These are phyloP conservation scores for Pygocentrus nattereri DNA, from an alignment of 2,797 vertebrate genomes.

Conservation along the genomic window DNA sequence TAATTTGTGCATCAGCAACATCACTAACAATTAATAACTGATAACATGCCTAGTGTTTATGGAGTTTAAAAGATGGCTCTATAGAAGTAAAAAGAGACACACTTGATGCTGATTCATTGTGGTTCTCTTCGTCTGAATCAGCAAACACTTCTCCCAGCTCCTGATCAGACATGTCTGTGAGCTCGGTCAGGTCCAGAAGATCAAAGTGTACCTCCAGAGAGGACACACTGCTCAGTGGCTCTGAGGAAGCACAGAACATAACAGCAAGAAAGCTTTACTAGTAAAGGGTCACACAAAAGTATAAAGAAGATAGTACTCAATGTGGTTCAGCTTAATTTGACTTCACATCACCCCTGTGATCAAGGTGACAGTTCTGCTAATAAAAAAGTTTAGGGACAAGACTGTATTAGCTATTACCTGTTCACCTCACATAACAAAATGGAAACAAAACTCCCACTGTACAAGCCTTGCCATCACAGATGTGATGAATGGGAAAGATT, in stretches of 20 bases:
- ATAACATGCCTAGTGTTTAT: not conserved
- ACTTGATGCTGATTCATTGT: constrained; percentile 87
- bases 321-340: not conserved
- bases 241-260: constrained; percentile 67
- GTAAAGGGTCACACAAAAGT: not conserved
- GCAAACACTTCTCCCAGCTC: constrained; percentile 96
- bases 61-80: not conserved
- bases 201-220: constrained; percentile 98
- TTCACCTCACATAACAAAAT: not conserved
- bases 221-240: constrained; percentile 96
- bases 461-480: not conserved
- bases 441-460: not conserved
- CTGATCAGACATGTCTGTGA: constrained; percentile 98
- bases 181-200: constrained; percentile 94
- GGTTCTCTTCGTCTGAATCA: constrained; percentile 94
- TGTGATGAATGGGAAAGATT: not conserved
- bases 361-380: not conserved
- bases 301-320: not conserved
- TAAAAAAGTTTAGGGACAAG: not conserved
- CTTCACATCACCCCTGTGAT: not conserved
- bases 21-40: not conserved
- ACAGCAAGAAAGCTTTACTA: not conserved
- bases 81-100: constrained; percentile 54
- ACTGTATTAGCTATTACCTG: not conserved
- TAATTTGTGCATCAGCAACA: not conserved